These are phyloP conservation scores for Tachuris rubrigastra DNA, from an alignment of 2,113 vertebrate genomes.

Conservation along the genomic window DNA sequence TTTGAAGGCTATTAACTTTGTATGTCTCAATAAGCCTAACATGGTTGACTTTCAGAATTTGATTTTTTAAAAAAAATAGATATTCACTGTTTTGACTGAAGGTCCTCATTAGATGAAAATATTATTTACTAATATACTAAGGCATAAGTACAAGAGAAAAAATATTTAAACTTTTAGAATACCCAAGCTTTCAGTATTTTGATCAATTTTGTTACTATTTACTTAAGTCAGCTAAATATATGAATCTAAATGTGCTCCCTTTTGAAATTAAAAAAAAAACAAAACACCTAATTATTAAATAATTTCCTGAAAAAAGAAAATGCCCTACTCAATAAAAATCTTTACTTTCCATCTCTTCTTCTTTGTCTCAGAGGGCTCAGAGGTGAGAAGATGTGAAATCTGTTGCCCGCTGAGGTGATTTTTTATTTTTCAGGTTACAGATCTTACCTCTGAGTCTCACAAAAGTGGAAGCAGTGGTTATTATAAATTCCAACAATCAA, in stretches of 20 bases:
- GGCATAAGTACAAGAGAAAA: not conserved
- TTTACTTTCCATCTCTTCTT: not conserved
- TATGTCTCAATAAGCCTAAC: not conserved
- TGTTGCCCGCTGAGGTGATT: not conserved
- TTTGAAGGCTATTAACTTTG: not conserved
- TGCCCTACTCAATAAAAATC: not conserved
- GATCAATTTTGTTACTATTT: not conserved
- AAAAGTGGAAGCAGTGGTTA: not conserved
- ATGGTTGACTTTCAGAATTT: not conserved
- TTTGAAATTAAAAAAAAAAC: not conserved
- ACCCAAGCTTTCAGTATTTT: not conserved
- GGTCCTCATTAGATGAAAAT: not conserved
- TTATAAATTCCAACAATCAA: not conserved
- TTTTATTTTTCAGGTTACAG: not conserved
- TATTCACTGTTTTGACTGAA: not conserved
- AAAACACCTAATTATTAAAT: not conserved
- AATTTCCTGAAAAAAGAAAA: not conserved
- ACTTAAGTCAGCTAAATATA: not conserved
- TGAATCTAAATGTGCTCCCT: accelerated
- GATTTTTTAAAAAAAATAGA: not conserved
- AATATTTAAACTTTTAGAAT: not conserved
- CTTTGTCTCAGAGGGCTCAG: not conserved
- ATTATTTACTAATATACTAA: not conserved
- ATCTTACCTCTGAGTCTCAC: not conserved
- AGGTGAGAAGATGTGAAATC: not conserved